These are phyloP conservation scores for Botia almorhae DNA, from an alignment of 2,797 vertebrate species.

Conservation along the genomic window DNA sequence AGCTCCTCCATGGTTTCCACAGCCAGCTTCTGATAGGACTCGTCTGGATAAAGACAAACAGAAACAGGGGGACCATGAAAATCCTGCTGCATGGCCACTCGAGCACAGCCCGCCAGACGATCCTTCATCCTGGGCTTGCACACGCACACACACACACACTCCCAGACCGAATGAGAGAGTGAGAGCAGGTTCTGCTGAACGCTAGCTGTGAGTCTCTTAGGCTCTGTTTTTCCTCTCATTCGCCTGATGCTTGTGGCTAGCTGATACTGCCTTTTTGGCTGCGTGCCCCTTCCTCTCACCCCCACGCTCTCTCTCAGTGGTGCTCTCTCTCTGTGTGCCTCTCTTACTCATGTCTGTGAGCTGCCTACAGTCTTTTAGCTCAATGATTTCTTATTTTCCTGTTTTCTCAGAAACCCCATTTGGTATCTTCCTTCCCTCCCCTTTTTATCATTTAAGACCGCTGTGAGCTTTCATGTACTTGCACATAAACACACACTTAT, in stretches of 20 bases:
- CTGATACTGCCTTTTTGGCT: constrained; percentile 53
- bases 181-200: constrained; percentile 28
- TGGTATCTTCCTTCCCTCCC: constrained; percentile 33
- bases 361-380: constrained; percentile 58
- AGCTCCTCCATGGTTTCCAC: constrained; percentile 97
- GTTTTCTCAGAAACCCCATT: background rate
- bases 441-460: constrained; percentile 6
- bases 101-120: constrained; percentile 59
- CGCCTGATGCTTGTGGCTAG: constrained; percentile 23
- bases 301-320: constrained; percentile 22
- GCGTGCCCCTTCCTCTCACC: constrained; percentile 41
- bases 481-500: background rate
- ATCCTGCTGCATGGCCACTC: constrained; percentile 69
- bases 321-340: constrained; percentile 42
- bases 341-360: constrained; percentile 41
- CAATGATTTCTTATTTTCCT: constrained; percentile 39
- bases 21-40: constrained; percentile 96
- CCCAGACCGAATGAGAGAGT: constrained; percentile 30
- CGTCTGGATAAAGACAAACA: constrained; percentile 89
- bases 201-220: constrained; percentile 28
- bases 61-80: constrained; percentile 84
- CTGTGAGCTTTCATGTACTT: constrained; percentile 63
- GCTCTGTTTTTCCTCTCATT: constrained; percentile 17
- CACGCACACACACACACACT: constrained; percentile 31
- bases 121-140: constrained; percentile 84